A percentile compares a stretch with the other conserved stretches of the same genome.
These are phyloP conservation scores for Prionailurus bengalensis DNA, from an alignment of 2,113 vertebrate genomes.

Conservation along the genomic window DNA sequence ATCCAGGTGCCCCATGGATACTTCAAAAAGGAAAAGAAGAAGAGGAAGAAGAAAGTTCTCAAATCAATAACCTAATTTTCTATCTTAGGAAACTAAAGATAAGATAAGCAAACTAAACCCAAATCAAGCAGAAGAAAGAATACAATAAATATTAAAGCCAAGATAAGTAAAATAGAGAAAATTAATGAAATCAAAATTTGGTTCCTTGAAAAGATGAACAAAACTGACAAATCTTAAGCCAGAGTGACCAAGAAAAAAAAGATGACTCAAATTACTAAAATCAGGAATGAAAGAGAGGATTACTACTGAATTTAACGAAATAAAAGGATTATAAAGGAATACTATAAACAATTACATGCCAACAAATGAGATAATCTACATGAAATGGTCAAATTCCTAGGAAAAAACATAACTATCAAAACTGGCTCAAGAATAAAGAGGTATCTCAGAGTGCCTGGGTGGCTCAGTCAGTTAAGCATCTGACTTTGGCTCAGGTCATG, in stretches of 20 bases:
- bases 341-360: neutral
- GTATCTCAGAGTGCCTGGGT: neutral
- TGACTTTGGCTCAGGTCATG: no score
- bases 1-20: no score
- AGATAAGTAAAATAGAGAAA: neutral
- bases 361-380: neutral
- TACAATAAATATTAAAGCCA: neutral
- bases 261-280: constrained; percentile 30
- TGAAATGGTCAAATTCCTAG: neutral
- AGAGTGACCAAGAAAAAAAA: neutral
- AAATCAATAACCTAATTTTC: neutral
- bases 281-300: neutral
- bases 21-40: neutral
- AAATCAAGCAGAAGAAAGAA: neutral
- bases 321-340: neutral
- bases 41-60: neutral
- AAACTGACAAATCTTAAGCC: neutral
- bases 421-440: constrained; percentile 2
- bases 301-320: neutral
- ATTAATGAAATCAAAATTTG: neutral
- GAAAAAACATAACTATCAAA: neutral
- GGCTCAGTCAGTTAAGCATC: no score
- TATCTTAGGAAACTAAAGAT: neutral
- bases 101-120: neutral
- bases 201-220: constrained; percentile 15